phyloP scores from a whole-genome alignment of 2,113 vertebrate species.

The Clarias macrocephalus region DNA sequence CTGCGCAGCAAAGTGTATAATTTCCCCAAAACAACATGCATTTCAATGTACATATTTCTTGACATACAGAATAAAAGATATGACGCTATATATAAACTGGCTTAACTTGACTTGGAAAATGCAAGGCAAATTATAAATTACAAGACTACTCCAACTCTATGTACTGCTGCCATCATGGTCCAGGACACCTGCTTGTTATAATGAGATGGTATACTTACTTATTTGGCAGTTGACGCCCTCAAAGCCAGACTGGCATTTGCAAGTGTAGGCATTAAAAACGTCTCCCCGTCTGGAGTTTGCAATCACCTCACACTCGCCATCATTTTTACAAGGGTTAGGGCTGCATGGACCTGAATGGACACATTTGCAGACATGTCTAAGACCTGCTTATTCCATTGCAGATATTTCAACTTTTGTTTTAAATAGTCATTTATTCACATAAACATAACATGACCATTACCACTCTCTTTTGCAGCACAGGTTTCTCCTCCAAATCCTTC shows the following conservation, averaged over 20 bases:
- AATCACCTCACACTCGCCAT: slow-evolving; percentile 76
- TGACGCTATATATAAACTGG: background rate
- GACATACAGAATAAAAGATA: background rate
- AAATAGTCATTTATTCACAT: background rate
- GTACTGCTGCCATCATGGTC: background rate
- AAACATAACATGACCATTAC: slow-evolving; percentile 62
- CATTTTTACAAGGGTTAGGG: slow-evolving; percentile 87
- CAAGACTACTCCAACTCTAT: background rate
- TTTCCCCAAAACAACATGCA: background rate
- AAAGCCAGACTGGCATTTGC: slow-evolving; percentile 82
- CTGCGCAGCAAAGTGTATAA: background rate
- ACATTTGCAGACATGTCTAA: background rate
- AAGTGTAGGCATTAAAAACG: slow-evolving; percentile 83
- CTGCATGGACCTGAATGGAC: slow-evolving; percentile 80
- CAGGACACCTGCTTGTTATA: background rate
- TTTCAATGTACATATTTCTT: background rate
- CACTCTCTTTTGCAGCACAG: slow-evolving; percentile 86
- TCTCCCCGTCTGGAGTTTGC: slow-evolving; percentile 78
- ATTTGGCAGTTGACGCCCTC: slow-evolving; percentile 86
- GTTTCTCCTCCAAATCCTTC: slow-evolving; percentile 84
- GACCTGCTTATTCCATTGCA: background rate
- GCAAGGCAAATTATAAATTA: background rate
- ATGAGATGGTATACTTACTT: slow-evolving; percentile 72
- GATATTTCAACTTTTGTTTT: background rate
- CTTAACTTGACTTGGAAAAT: background rate